Base-by-base conservation (phyloP, 2,797 vertebrate species). In the Macropodus opercularis region DNA sequence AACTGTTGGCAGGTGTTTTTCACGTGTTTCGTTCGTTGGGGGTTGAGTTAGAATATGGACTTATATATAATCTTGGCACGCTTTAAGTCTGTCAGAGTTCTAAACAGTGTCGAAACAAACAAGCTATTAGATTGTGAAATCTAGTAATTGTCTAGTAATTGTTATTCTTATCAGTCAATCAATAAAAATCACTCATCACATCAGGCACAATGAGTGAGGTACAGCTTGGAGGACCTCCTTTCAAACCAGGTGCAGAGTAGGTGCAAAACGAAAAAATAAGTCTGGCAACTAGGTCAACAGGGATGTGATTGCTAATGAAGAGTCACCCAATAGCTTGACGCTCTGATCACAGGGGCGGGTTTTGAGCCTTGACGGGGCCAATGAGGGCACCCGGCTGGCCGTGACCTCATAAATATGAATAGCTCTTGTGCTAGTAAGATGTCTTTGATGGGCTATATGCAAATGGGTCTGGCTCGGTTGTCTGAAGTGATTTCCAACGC, bases 361-460 rank as follows among this genome's bases (percentile, higher is more conserved):
- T 81, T 79, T 65, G 53, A 64, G 69, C 5, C 41, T 57, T 77
- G 62, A 78, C 69, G 54, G 55, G 68, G 81, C 85, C 79, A 85
- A 76, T 85, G 78, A 80, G 81, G 72, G 60, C 72, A 73, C 43
- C 41, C 9, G 40, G 56, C 50, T 73, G 68, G 67, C 59, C 65
- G 5, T 66, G 56, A 79, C 70, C 70, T 80, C 67, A 83, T 86
- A 59, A 73, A 86, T 88, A 83, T 80, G 56, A 80, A 86, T 84
- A 63, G 63, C 29, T 42, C 18, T 17, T 50, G 43, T 66, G 41
- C 19, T 47, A 29, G 64, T 75, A 60, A 60, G 69, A 65, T 19
- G 22, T 74, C 67, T 80, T 78, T 87, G 57, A 82, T 74, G 77
- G 77, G 77, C 63, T 62, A n/a, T 64, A 85, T 87, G 81, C 74